phyloP scores from a whole-genome alignment of 2,113 vertebrate genomes.

The Rhinichthys klamathensis region DNA sequence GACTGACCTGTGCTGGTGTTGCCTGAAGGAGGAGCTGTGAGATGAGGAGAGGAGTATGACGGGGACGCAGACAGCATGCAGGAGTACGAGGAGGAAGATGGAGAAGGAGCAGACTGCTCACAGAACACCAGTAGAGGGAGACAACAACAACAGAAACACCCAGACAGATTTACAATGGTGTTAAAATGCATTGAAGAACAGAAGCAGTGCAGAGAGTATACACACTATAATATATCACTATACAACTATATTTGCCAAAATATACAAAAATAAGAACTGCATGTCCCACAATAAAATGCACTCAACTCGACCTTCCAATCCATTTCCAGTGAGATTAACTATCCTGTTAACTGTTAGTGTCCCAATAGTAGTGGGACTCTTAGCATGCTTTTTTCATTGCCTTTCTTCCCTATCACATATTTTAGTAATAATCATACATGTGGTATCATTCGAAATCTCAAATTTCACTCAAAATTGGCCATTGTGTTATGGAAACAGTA shows the following conservation, averaged over 20 bases:
- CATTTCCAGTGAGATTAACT: too few species aligned
- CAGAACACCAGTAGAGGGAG: slow-evolving; percentile 11
- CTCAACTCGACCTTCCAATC: too few species aligned
- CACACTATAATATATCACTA: neutral
- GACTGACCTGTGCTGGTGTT: slow-evolving; percentile 75
- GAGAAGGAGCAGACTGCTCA: slow-evolving; percentile 71
- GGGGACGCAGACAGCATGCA: slow-evolving; percentile 79
- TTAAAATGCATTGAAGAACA: neutral
- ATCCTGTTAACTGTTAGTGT: too few species aligned
- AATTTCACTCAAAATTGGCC: too few species aligned
- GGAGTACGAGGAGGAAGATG: slow-evolving; percentile 72
- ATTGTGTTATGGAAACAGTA: too few species aligned
- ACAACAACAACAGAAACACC: slow-evolving; percentile 23
- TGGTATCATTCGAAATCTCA: too few species aligned
- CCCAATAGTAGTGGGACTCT: too few species aligned
- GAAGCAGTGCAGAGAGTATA: neutral
- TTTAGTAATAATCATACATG: too few species aligned
- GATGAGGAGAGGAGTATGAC: slow-evolving; percentile 74
- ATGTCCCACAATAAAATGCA: neutral
- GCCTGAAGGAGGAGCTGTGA: slow-evolving; percentile 71
- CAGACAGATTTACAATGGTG: neutral
- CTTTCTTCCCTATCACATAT: too few species aligned
- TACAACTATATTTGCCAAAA: neutral
- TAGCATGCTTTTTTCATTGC: too few species aligned
- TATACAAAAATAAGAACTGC: neutral